phyloP scores from a whole-genome alignment of 1,140 invertebrate genomes.

The Drosophila parabipectinata region DNA sequence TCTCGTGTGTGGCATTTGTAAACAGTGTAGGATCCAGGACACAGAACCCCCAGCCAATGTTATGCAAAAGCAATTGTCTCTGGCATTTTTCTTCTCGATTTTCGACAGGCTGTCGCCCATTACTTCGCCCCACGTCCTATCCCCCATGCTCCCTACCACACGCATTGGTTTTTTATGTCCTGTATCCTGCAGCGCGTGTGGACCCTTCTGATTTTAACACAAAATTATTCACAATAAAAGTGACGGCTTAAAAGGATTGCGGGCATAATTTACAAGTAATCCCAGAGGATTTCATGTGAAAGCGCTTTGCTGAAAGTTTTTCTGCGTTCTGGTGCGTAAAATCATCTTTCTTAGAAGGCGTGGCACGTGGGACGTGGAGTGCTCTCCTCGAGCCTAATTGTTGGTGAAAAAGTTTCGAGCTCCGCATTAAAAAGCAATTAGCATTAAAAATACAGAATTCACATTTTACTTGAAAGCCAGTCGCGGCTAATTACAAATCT shows the following conservation, averaged over 20 bases:
- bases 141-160: too few relatives aligned
- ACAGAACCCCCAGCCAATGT: constrained; percentile 3
- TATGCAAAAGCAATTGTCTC: constrained; percentile 70
- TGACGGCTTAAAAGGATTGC: constrained; percentile 78
- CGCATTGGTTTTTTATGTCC: too few relatives aligned
- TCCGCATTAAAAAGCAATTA: constrained; percentile 74
- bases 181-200: constrained; percentile 52
- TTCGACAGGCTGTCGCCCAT: constrained; percentile 5
- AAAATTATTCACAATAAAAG: constrained; percentile 79
- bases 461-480: constrained; percentile 41
- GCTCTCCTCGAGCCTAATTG: constrained; percentile 42
- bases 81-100: constrained; percentile 61
- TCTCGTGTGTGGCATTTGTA: constrained; percentile 58
- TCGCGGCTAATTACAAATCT: constrained; percentile 65
- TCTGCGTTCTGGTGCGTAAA: constrained; percentile 58
- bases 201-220: constrained; percentile 74
- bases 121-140: background rate
- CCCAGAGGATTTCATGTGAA: constrained; percentile 40
- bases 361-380: background rate
- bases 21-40: constrained; percentile 21
- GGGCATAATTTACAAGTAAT: constrained; percentile 70
- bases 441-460: constrained; percentile 58
- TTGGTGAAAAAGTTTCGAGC: constrained; percentile 53
- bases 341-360: constrained; percentile 50
- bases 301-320: constrained; percentile 19